phyloP scores from a whole-genome alignment of 2,113 vertebrate genomes.

The Nycticorax nycticorax region DNA sequence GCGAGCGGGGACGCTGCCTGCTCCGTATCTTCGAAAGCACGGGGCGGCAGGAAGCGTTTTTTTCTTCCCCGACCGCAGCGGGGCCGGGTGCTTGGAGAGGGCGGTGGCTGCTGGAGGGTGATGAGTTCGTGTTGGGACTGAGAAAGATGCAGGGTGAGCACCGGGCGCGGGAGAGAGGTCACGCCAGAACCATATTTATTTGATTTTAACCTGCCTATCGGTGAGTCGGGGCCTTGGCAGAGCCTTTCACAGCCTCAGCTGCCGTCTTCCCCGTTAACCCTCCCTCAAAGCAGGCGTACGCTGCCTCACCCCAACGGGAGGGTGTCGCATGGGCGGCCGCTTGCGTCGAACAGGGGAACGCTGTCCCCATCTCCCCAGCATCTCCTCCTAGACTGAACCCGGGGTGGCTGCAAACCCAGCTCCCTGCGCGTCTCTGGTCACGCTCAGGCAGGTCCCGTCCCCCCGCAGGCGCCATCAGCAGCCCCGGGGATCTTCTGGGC shows the following conservation, averaged over 20 bases:
- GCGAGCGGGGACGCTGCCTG: accelerated
- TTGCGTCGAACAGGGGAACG: accelerated
- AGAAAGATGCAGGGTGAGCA: not conserved
- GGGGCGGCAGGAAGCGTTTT: not conserved
- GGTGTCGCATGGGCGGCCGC: too few species aligned
- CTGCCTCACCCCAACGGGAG: too few species aligned
- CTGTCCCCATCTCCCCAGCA: not conserved
- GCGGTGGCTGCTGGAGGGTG: not conserved
- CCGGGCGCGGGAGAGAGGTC: not conserved
- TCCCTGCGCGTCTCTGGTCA: not conserved
- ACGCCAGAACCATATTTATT: not conserved
- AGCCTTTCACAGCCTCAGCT: not conserved
- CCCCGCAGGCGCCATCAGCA: not conserved
- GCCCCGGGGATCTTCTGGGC: not conserved
- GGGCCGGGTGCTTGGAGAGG: not conserved
- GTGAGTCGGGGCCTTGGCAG: not conserved
- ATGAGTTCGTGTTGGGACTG: not conserved
- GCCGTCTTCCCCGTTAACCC: not conserved
- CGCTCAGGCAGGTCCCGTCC: not conserved
- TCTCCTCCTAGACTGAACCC: not conserved
- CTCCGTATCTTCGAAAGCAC: not conserved
- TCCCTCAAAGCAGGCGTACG: not conserved
- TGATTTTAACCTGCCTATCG: not conserved
- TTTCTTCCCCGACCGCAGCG: not conserved
- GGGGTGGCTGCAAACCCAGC: not conserved